Evolutionary conservation across 30 jellyfish, hydroid and myxozoan genomes (phyloP).

Genomic region (Chrysaora quinquecirrha): DNA sequence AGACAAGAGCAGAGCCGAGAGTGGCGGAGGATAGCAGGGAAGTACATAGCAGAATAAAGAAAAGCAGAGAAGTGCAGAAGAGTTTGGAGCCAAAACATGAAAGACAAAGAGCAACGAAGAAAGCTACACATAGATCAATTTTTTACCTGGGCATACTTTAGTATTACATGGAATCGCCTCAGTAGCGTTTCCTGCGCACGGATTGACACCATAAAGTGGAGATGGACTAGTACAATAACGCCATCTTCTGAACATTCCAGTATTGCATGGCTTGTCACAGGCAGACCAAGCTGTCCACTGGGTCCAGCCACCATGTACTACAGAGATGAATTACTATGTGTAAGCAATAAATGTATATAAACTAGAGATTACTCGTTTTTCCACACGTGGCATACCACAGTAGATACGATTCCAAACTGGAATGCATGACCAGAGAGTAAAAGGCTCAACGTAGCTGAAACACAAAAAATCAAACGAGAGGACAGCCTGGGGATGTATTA

Average conservation of each 20-base stretch:
- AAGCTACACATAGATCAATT: too few species aligned
- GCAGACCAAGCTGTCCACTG: slow-evolving; percentile 19
- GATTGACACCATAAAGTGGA: slow-evolving; percentile 10
- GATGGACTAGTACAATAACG: background rate
- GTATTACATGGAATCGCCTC: slow-evolving; percentile 10
- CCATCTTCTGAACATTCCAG: background rate
- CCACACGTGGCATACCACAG: background rate
- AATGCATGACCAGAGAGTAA: background rate
- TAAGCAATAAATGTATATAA: background rate
- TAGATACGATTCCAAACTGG: background rate
- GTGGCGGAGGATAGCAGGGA: too few species aligned
- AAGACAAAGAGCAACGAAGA: too few species aligned
- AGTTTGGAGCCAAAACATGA: too few species aligned
- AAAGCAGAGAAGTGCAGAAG: too few species aligned
- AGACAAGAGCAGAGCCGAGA: too few species aligned
- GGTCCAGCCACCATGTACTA: slow-evolving; percentile 37
- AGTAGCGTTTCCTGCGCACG: background rate
- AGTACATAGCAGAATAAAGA: too few species aligned
- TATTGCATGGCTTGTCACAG: slow-evolving; percentile 33
- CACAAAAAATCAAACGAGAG: background rate
- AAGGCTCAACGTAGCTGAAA: background rate
- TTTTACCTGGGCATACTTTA: slow-evolving; percentile 22
- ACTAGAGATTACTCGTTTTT: too few species aligned
- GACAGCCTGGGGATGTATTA: too few species aligned
- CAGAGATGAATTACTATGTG: background rate